Percentiles rank a stretch among this genome's conserved stretches.
These are phyloP conservation scores for Philopotamus ludificatus DNA, from an alignment of 1,140 invertebrate genomes.

Conservation along the genomic window DNA sequence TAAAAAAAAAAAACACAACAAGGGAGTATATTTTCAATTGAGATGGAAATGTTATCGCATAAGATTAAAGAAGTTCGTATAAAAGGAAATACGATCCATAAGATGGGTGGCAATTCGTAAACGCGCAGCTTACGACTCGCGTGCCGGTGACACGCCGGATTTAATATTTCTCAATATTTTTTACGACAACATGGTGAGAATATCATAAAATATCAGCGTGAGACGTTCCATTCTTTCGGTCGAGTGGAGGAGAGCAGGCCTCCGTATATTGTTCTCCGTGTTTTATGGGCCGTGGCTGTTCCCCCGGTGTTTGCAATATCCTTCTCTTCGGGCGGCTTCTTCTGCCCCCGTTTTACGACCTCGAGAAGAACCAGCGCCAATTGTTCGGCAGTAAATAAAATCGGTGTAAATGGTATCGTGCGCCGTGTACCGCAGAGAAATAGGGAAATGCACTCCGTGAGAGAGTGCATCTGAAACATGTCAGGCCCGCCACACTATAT, in stretches of 20 bases:
- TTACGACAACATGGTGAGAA: not conserved
- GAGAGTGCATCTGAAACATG: not conserved
- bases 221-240: not conserved
- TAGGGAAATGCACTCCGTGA: not conserved
- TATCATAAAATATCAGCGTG: conserved; percentile 6
- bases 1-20: too few relatives aligned
- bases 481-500: not conserved
- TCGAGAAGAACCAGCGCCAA: conserved; percentile 15
- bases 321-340: conserved; percentile 17
- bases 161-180: not conserved
- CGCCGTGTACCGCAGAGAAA: not conserved
- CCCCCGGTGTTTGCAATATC: not conserved
- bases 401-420: conserved; percentile 23
- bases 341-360: conserved; percentile 27
- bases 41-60: too few relatives aligned
- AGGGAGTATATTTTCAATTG: too few relatives aligned
- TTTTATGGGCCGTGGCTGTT: conserved; percentile 1
- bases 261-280: conserved; percentile 3
- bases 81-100: too few relatives aligned
- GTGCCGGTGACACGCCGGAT: not conserved
- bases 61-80: too few relatives aligned
- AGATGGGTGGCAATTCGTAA: too few relatives aligned
- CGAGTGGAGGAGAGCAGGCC: not conserved
- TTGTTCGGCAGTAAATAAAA: conserved; percentile 32
- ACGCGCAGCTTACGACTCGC: not conserved